Evolutionary conservation across 92 coral and sea anemone species (phyloP), one percentile per base, ranked within the genome.

Genomic region (Palythoa caribaeorum): DNA sequence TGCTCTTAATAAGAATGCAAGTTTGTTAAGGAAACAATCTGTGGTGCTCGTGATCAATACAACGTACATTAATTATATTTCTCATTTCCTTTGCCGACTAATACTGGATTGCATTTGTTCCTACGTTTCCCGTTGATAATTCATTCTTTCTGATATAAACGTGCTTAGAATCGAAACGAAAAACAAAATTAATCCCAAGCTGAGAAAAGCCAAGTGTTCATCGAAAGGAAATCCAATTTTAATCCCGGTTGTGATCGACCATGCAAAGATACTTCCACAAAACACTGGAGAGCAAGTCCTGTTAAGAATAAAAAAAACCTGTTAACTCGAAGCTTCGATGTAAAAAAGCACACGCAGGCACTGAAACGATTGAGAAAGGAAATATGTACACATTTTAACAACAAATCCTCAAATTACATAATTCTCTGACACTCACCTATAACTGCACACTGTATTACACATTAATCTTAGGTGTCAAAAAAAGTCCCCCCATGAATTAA

Each of bases 211-310:
- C 13, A 90, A 84, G 76, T 94, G 93, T 57, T 91, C 92, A 71
- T 94, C 89, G 63, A 96, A 94, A 1, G 98, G 98, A 77, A 93
- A 96, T 8, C 98, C 98, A 60, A 91, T 62, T 69, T 83, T 88
- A 88, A 79, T 51, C 19, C 98, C 98, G 9, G 89, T 53, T n/a
- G 90, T 91, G 63, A 96, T 92, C 21, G 98, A 96, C 98, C 98
- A 96, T 13, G 98, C 94, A 76, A 88, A 93, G 54, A 93, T 68
- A 52, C 98, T 96, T 73, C 98, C 98, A 68, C 85, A 87, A 65
- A 93, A 62, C 13, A 90, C n/a, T 1, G 98, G 98, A 37, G 92
- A 90, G 20, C 92, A 53, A 14, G 93, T 50, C 91, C 98, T 96
- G 92, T 44, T 55, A 54, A 80, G 55, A 88, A 52, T 11, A 16